Conservation (phyloP, 1,140 invertebrate genomes). For the Samia ricini region DNA sequence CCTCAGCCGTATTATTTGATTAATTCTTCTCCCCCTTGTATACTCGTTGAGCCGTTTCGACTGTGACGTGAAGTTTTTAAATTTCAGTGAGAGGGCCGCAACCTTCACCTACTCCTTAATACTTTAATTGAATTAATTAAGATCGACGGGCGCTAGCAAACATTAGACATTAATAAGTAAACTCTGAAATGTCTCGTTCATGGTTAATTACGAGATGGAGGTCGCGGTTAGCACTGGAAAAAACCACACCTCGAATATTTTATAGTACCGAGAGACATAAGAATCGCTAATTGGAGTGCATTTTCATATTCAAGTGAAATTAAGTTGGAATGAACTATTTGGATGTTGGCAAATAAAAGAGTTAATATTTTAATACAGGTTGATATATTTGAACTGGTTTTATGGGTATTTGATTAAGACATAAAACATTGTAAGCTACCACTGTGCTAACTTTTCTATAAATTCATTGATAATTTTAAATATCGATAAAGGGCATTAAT, state of each 20-base stretch:
- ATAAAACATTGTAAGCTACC: too few species aligned
- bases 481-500: too few species aligned
- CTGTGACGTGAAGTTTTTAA: conserved; percentile 74
- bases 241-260: conserved; percentile 68
- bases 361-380: conserved; percentile 21
- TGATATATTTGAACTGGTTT: not conserved
- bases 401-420: not conserved
- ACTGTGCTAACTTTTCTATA: too few species aligned
- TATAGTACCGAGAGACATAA: conserved; percentile 62
- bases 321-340: conserved; percentile 66
- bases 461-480: too few species aligned
- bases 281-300: conserved; percentile 71
- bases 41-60: conserved; percentile 71
- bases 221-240: conserved; percentile 43
- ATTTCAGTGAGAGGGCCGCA: conserved; percentile 67
- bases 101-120: conserved; percentile 73
- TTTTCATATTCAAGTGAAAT: conserved; percentile 73
- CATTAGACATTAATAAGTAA: conserved; percentile 73
- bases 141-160: conserved; percentile 56
- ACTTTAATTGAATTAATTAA: conserved; percentile 75
- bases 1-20: conserved; percentile 75
- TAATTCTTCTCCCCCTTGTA: conserved; percentile 76
- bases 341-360: conserved; percentile 49
- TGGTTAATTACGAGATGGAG: conserved; percentile 66
- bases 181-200: conserved; percentile 61